Conservation (phyloP, 2,888 invertebrate species). For the Protodeltote pygarga region DNA sequence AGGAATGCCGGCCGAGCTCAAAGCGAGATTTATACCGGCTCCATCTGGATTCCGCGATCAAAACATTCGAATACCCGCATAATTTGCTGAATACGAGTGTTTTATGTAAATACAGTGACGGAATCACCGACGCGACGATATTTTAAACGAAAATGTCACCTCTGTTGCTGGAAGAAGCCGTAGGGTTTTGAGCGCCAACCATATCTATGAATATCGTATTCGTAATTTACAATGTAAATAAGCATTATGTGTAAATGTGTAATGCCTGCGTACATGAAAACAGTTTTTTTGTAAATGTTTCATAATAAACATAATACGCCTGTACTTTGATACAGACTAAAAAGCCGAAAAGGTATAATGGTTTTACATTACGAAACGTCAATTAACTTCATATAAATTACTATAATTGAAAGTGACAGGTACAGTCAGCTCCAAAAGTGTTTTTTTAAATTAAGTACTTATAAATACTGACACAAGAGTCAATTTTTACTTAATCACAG, state of each 20-base stretch:
- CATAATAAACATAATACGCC: too few relatives aligned
- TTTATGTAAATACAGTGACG: slow-evolving; percentile 67
- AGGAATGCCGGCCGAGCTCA: slow-evolving; percentile 69
- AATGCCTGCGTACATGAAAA: slow-evolving; percentile 24
- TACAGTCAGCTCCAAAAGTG: too few relatives aligned
- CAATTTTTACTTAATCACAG: too few relatives aligned
- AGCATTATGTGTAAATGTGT: slow-evolving; percentile 37
- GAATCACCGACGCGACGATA: slow-evolving; percentile 45
- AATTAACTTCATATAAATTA: too few relatives aligned
- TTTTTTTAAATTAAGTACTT: too few relatives aligned
- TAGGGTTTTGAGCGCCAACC: slow-evolving; percentile 19
- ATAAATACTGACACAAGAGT: too few relatives aligned
- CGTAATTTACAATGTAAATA: slow-evolving; percentile 48
- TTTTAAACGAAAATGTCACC: slow-evolving; percentile 50
- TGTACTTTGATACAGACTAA: too few relatives aligned
- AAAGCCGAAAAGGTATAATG: slow-evolving; percentile 6
- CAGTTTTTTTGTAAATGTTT: slow-evolving; percentile 32
- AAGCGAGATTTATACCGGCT: slow-evolving; percentile 71
- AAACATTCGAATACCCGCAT: slow-evolving; percentile 65
- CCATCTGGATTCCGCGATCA: slow-evolving; percentile 64
- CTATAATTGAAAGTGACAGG: too few relatives aligned
- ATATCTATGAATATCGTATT: slow-evolving; percentile 30
- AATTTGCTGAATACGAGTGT: slow-evolving; percentile 66
- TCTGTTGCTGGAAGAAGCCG: slow-evolving; percentile 20
- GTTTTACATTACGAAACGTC: too few relatives aligned